These are phyloP conservation scores for Drosophila mauritiana DNA, from an alignment of 1,140 invertebrate genomes.

Conservation along the genomic window DNA sequence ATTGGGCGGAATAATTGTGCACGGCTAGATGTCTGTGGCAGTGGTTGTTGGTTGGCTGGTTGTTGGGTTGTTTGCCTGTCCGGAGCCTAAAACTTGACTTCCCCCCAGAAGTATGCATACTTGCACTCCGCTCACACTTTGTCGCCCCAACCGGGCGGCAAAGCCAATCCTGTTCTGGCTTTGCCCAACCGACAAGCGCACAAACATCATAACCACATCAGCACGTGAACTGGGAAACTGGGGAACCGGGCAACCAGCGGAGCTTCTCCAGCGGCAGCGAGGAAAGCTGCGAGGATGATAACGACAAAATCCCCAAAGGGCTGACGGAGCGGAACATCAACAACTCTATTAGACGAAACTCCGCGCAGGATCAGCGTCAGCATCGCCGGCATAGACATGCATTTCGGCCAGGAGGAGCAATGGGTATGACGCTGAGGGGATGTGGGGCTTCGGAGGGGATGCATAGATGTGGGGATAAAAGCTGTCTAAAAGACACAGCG, in stretches of 20 bases:
- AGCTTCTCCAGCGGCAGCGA: slow-evolving; percentile 12
- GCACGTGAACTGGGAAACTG: slow-evolving; percentile 11
- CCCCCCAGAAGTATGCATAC: slow-evolving; percentile 41
- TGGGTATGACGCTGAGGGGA: background rate
- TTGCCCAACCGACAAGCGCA: slow-evolving; percentile 52
- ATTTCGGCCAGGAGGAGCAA: slow-evolving; percentile 35
- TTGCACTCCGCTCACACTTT: slow-evolving; percentile 31
- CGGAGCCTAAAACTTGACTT: slow-evolving; percentile 45
- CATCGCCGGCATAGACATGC: slow-evolving; percentile 33
- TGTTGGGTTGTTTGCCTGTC: slow-evolving; percentile 1
- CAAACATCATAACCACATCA: slow-evolving; percentile 81
- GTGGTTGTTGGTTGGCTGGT: background rate
- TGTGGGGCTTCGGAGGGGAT: background rate
- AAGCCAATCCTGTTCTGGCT: slow-evolving; percentile 14
- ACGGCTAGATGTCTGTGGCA: slow-evolving; percentile 24
- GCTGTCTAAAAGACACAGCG: slow-evolving; percentile 41
- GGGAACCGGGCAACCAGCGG: slow-evolving; percentile 5
- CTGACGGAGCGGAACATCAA: slow-evolving; percentile 73
- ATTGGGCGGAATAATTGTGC: slow-evolving; percentile 58
- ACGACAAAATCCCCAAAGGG: slow-evolving; percentile 72
- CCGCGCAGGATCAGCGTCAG: slow-evolving; percentile 28
- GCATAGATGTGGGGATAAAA: slow-evolving; percentile 21
- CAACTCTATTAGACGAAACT: slow-evolving; percentile 74
- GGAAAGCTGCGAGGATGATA: slow-evolving; percentile 40
- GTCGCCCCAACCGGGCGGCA: background rate